Evolutionary conservation across 2,888 invertebrate genomes (phyloP), one percentile per base, ranked within the genome.

Genomic region (Achlya flavicornis): DNA sequence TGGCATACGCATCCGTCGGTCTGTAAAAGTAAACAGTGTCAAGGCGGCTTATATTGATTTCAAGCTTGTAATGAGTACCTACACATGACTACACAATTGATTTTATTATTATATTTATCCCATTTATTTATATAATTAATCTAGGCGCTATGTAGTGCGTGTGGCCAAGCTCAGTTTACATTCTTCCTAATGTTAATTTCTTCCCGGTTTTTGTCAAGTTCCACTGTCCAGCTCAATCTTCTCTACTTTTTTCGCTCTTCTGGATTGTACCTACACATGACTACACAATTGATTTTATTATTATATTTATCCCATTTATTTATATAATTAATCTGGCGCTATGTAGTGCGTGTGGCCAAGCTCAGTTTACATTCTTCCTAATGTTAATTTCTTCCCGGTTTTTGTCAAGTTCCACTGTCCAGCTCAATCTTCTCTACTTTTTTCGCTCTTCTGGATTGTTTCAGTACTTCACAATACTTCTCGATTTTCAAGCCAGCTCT

Each of bases 1-100:
- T 75, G 83, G 83, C 83, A 84, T 79, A 84, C 84, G 81, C 87
- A 85, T 87, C 85, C 84, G 86, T 82, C 79, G 83, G 80, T 77
- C 81, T 86, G 86, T 86, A 83, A 86, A 87, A 86, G 83, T 83
- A 86, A 90, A 90, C 84, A 90, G 89, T 90, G 90, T 89, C 90
- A 90, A 90, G 90, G 90, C 80, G 79, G 79, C 84, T 84, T 87
- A 87, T 88, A 90, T 89, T 86, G 89, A 90, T 90, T 90, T 87
- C 88, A 86, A 85, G 78, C 83, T 86, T 80, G 83, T 85, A 89
- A 88, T 86, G 84, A 88, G 87, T 78, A 84, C 26, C 26, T 26
- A 26, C 53, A 83, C 80, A 83, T 80, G 71, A 72, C 76, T 78
- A 79, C 76, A 84, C 80, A 83, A 83, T 82, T 77, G 78, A 81